A percentile compares a stretch with the other conserved stretches of the same genome.
Conservation (phyloP, 92 coral and sea anemone genomes). For the Porites rus region DNA sequence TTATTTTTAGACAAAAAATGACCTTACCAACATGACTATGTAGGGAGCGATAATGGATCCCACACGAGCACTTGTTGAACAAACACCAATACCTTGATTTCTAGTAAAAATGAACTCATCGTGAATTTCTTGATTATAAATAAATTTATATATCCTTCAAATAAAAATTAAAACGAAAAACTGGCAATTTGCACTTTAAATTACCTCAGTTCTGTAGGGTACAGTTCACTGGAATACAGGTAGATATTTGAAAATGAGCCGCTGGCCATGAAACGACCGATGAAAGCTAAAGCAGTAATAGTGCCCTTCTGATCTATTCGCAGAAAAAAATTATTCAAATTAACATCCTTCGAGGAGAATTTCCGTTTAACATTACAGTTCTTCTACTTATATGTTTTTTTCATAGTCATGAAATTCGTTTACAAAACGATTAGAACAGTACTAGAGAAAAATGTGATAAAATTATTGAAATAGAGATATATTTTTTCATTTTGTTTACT, state of each 20-base stretch:
- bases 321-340: background rate
- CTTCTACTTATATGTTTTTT: too few relatives aligned
- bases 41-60: constrained; percentile 71
- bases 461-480: too few relatives aligned
- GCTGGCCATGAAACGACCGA: constrained; percentile 66
- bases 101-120: background rate
- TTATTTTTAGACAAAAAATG: too few relatives aligned
- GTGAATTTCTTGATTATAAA: too few relatives aligned
- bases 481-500: too few relatives aligned
- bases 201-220: constrained; percentile 59
- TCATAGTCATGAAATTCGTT: too few relatives aligned
- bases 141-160: too few relatives aligned
- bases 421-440: too few relatives aligned
- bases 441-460: too few relatives aligned
- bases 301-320: constrained; percentile 44
- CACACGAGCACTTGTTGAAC: constrained; percentile 63
- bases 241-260: constrained; percentile 73
- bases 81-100: constrained; percentile 27
- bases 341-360: too few relatives aligned
- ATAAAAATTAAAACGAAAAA: too few relatives aligned
- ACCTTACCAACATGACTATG: constrained; percentile 71
- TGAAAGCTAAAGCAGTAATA: constrained; percentile 61
- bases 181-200: background rate
- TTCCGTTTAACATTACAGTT: too few relatives aligned
- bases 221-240: constrained; percentile 64